phyloP scores from a whole-genome alignment of 2,888 invertebrate species.

The Cryptops parisi region DNA sequence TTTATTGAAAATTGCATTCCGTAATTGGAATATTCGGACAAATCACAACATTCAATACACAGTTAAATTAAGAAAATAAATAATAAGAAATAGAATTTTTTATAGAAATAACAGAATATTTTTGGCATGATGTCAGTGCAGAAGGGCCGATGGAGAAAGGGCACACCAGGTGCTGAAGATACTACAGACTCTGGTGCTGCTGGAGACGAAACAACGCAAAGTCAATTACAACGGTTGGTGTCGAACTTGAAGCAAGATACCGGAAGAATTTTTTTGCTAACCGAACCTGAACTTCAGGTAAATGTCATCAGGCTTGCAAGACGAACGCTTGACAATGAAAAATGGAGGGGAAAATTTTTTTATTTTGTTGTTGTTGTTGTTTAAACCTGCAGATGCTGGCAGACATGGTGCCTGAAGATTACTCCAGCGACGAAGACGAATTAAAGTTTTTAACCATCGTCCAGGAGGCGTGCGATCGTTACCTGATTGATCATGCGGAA shows the following conservation, averaged over 20 bases:
- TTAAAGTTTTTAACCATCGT: slow-evolving; percentile 12
- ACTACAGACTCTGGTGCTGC: slow-evolving; percentile 3
- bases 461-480: slow-evolving; percentile 13
- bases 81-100: background rate
- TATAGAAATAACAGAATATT: background rate
- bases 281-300: slow-evolving; percentile 14
- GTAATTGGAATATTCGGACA: too few species aligned
- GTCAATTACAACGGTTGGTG: slow-evolving; percentile 9
- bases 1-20: too few species aligned
- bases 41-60: too few species aligned
- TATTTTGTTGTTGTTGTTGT: background rate
- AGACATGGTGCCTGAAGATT: slow-evolving; percentile 14
- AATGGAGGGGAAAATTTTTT: background rate
- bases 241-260: slow-evolving; percentile 10
- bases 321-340: background rate
- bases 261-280: slow-evolving; percentile 12
- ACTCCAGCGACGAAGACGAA: slow-evolving; percentile 11
- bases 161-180: background rate
- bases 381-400: slow-evolving; percentile 5
- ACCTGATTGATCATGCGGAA: slow-evolving; percentile 13
- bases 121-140: slow-evolving; percentile 11
- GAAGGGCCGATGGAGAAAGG: slow-evolving; percentile 8
- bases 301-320: background rate
- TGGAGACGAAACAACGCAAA: background rate
- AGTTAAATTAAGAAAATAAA: background rate